Evolutionary conservation across 2,888 invertebrate species (phyloP), one percentile per base, ranked within the genome.

Genomic region (Ernsta delagoae): DNA sequence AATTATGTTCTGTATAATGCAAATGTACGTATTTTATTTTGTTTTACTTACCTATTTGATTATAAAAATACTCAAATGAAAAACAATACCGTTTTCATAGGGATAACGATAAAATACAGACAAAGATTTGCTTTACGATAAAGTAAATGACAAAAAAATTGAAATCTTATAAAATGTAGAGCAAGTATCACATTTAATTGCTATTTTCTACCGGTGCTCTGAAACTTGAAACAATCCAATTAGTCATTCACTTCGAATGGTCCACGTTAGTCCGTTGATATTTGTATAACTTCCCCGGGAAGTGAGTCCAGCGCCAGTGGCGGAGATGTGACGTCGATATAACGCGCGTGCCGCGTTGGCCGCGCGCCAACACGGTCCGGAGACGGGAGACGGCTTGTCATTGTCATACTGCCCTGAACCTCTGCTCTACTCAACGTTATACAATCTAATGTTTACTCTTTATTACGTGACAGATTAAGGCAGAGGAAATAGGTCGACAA

Each of bases 321-420:
- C n/a, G 59, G 16, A 57, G 24, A 45, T 50, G 61, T 66, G 60
- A 69, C 65, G 67, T 70, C 65, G 45, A 24, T 12, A 73, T 5
- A 61, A 71, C 75, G 77, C 82, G 85, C 83, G 85, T 84, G 83
- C 72, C 83, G 72, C 66, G 69, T 77, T 90, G 90, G 91, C 86
- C 16, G 3, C 3, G 4, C 50, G 87, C 90, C 89, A 89, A n/a
- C n/a, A 72, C 75, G 11, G 50, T 72, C 71, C 76, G n/a, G n/a
- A n/a, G n/a, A n/a, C n/a, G n/a, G 74, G 79, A 83, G 83, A 82
- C 84, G 77, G 81, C 80, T 77, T 85, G 86, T 86, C 86, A 88
- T 84, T 87, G 83, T 82, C 81, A 77, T 53, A 70, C 8, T 64
- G 64, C 56, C 36, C 41, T 41, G 12, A 24, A 54, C 54, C 31